Conservation (phyloP, 2,888 invertebrate genomes). For the Malthinus seriepunctatus region DNA sequence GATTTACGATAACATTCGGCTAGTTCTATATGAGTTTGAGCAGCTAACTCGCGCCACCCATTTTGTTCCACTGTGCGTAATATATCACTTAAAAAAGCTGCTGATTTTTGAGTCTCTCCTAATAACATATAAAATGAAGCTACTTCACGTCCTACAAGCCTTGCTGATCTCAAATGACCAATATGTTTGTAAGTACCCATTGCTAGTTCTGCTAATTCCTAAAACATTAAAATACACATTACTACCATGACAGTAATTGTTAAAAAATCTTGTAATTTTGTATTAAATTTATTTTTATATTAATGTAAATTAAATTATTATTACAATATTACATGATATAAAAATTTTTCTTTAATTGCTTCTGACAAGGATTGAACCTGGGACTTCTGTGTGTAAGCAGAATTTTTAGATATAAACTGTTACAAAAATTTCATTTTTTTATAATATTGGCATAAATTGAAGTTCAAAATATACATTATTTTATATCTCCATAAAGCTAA, state of each 20-base stretch:
- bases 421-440: too few relatives aligned
- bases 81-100: slow-evolving; percentile 85
- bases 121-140: slow-evolving; percentile 88
- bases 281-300: too few relatives aligned
- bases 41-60: slow-evolving; percentile 82
- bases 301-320: too few relatives aligned
- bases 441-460: too few relatives aligned
- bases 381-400: too few relatives aligned
- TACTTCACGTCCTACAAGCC: slow-evolving; percentile 85
- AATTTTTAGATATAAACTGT: too few relatives aligned
- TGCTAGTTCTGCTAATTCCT: slow-evolving; percentile 90
- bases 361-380: too few relatives aligned
- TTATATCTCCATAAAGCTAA: too few relatives aligned
- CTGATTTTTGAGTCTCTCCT: slow-evolving; percentile 85
- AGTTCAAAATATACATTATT: too few relatives aligned
- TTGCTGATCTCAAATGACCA: slow-evolving; percentile 75
- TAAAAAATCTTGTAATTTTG: too few relatives aligned
- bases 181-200: slow-evolving; percentile 98
- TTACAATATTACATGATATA: too few relatives aligned
- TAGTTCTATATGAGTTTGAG: slow-evolving; percentile 80
- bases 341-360: too few relatives aligned
- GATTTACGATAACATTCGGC: slow-evolving; percentile 84
- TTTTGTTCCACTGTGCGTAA: slow-evolving; percentile 85
- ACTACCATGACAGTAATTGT: not conserved
- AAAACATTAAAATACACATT: slow-evolving; percentile 30